Evolutionary conservation across 2,888 invertebrate species (phyloP).

Genomic region (Thereva unica): DNA sequence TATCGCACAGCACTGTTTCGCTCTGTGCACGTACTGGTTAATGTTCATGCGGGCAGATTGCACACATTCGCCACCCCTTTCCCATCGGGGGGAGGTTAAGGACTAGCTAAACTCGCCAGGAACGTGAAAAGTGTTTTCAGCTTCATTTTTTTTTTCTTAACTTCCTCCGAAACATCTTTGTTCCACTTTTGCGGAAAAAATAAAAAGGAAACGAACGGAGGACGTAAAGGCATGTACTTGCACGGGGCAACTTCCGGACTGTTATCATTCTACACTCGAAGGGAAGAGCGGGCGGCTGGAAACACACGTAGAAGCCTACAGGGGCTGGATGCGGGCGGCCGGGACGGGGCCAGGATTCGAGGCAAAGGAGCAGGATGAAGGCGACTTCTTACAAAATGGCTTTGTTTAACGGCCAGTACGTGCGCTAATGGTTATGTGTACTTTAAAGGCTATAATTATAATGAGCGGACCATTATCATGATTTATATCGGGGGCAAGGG

Average conservation of each 20-base stretch:
- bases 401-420: slow-evolving; percentile 42
- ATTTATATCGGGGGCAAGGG: slow-evolving; percentile 38
- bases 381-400: slow-evolving; percentile 29
- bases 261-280: slow-evolving; percentile 17
- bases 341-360: not conserved
- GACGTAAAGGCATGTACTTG: slow-evolving; percentile 26
- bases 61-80: slow-evolving; percentile 5
- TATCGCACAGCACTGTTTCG: not conserved
- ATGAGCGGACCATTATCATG: slow-evolving; percentile 42
- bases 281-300: not conserved
- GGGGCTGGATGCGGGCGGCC: not conserved
- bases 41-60: slow-evolving; percentile 1
- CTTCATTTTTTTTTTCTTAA: slow-evolving; percentile 3
- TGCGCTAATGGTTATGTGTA: slow-evolving; percentile 42
- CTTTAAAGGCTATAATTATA: slow-evolving; percentile 43
- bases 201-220: slow-evolving; percentile 9
- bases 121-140: slow-evolving; percentile 23
- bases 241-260: slow-evolving; percentile 18
- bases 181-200: slow-evolving; percentile 21
- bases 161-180: slow-evolving; percentile 17
- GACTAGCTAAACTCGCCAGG: slow-evolving; percentile 7
- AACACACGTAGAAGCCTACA: slow-evolving; percentile 18
- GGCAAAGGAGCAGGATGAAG: slow-evolving; percentile 16
- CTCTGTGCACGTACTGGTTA: not conserved
- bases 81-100: not conserved